phyloP scores from a whole-genome alignment of 2,888 invertebrate species.

The Frankliniella fusca region DNA sequence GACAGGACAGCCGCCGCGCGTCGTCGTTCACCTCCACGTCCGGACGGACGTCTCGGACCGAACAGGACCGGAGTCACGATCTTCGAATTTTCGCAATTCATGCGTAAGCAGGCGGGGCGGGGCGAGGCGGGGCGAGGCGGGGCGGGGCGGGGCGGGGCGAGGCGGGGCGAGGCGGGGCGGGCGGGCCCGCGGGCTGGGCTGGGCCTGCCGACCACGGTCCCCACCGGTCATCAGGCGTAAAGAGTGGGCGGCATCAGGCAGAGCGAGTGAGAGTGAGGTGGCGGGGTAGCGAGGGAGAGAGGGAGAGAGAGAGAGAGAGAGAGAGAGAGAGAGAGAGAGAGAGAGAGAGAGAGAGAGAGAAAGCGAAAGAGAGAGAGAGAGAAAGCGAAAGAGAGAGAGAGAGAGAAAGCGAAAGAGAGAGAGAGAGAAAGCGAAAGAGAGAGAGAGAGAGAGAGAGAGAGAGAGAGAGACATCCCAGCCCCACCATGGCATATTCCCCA shows the following conservation, averaged over 20 bases:
- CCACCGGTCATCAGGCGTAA: too few species aligned
- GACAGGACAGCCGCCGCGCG: neutral
- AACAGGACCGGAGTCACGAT: neutral
- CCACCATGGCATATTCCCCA: neutral
- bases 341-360: neutral
- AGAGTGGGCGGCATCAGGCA: constrained; percentile 28
- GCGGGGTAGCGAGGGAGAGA: constrained; percentile 30
- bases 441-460: neutral
- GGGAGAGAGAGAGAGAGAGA: constrained; percentile 27
- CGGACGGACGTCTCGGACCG: neutral
- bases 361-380: neutral
- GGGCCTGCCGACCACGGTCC: neutral
- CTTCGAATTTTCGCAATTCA: constrained; percentile 37
- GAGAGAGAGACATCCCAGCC: neutral
- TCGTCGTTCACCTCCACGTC: neutral
- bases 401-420: neutral
- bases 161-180: neutral
- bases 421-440: neutral
- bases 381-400: neutral
- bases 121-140: neutral
- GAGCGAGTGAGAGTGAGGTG: neutral
- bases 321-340: neutral
- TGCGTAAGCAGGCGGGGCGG: constrained; percentile 21
- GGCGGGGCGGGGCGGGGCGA: neutral
- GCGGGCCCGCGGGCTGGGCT: neutral